Evolutionary conservation across 1,140 invertebrate genomes (phyloP), one percentile per base, ranked within the genome.

Genomic region (Mactra quadrangularis): DNA sequence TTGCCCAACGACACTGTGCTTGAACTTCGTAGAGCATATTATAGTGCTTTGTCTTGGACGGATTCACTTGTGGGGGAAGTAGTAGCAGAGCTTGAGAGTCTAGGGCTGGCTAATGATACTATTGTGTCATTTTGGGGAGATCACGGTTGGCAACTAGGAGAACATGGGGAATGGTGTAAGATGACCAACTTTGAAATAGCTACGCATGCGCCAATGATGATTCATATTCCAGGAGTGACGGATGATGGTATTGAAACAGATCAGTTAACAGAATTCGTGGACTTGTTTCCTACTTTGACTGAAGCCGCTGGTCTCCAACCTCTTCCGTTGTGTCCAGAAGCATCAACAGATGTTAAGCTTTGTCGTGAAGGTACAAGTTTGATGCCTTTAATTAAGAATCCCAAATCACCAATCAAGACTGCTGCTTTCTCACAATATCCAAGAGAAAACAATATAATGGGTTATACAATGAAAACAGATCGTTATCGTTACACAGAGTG

Each of bases 101-200:
- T 87, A 13, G 89, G 90, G 15, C 72, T 94, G 85, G 87, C 93
- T 57, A 92, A 94, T n/a, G 95, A 95, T 85, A 97, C 97, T 22
- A 94, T 96, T n/a, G 92, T 97, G 31, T 93, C 96, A 64, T 92
- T 97, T 31, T 95, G 96, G 38, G 96, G 96, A 59, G 97, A 98
- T 92, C 96, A 97, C 93, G 97, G 96, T 96, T 97, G 96, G 96
- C 96, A 96, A 25, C 90, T 97, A 64, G 97, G 97, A 38, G 96
- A 98, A 93, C 97, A 97, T 89, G 71, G 71, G 15, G 95, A 96
- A 90, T 97, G 97, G 96, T 95, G 96, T 22, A 97, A 97, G 92
- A 97, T 96, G 89, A 97, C 96, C 89, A 97, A 97, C 91, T 97
- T 96, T 89, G 96, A 97, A 83, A 95, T 96, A 19, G 95, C 96